Evolutionary conservation across 37 sponge, comb jelly and placozoan species (phyloP).

Genomic region (Mnemiopsis leidyi): DNA sequence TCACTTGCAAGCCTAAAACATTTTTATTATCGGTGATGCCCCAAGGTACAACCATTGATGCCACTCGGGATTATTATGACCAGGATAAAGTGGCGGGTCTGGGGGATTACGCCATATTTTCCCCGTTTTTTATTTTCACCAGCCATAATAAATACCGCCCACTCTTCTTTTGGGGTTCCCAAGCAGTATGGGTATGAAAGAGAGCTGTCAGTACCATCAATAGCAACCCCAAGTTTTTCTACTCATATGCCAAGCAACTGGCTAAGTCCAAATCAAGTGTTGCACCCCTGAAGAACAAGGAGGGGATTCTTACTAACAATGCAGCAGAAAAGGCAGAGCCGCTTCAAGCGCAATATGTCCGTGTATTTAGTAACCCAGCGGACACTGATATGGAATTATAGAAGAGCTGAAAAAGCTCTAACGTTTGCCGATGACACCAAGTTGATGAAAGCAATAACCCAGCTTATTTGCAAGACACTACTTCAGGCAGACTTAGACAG

Average conservation of each 20-base stretch:
- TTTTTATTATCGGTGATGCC: too few species aligned
- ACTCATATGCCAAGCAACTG: not conserved
- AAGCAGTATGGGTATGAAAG: not conserved
- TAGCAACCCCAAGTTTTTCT: not conserved
- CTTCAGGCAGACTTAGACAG: too few species aligned
- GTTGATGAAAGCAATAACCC: not conserved
- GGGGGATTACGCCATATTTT: too few species aligned
- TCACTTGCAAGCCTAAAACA: too few species aligned
- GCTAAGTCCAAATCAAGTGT: not conserved
- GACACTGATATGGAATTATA: not conserved
- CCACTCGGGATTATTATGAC: too few species aligned
- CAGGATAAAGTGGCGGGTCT: too few species aligned
- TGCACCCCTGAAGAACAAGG: not conserved
- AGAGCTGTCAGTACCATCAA: constrained; percentile 16
- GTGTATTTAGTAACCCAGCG: constrained; percentile 17
- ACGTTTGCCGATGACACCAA: constrained; percentile 8
- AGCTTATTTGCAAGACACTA: not conserved
- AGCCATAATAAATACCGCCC: too few species aligned
- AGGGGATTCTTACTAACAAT: not conserved
- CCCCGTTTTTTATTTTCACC: too few species aligned
- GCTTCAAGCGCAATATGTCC: not conserved
- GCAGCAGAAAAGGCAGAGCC: not conserved
- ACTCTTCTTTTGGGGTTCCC: too few species aligned
- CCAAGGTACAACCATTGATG: too few species aligned
- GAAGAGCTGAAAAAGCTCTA: not conserved